These are phyloP conservation scores for Drosophila pseudotalamancana DNA, from an alignment of 2,888 invertebrate species.

Conservation along the genomic window DNA sequence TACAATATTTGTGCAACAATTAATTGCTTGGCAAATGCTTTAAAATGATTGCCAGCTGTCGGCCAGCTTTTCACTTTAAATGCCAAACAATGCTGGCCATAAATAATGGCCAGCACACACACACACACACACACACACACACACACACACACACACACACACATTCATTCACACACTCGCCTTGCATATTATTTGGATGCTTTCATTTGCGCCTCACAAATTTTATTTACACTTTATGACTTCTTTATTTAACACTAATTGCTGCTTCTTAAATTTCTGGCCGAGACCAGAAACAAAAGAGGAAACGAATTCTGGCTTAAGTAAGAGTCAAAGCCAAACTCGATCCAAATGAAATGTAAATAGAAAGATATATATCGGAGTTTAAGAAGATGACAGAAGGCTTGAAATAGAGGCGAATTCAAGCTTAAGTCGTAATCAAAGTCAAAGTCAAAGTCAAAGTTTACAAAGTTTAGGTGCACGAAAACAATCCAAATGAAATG, in stretches of 20 bases:
- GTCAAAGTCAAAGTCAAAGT: not conserved
- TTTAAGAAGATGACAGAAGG: constrained; percentile 19
- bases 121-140: not conserved
- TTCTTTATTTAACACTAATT: constrained; percentile 76
- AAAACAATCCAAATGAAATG: not conserved
- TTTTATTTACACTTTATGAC: constrained; percentile 76
- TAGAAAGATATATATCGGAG: constrained; percentile 9
- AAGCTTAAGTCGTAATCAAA: not conserved
- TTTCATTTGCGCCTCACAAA: constrained; percentile 60
- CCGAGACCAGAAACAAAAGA: not conserved
- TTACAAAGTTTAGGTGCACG: not conserved
- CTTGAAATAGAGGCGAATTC: too few species aligned
- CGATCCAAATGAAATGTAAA: constrained; percentile 25
- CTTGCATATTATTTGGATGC: constrained; percentile 48
- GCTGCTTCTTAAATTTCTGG: constrained; percentile 49
- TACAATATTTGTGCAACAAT: constrained; percentile 57
- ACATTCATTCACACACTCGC: not conserved
- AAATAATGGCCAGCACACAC: constrained; percentile 55
- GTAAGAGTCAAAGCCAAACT: not conserved
- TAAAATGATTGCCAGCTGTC: constrained; percentile 57
- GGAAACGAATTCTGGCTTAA: not conserved
- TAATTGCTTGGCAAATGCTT: constrained; percentile 60
- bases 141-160: not conserved
- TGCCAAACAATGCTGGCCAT: constrained; percentile 60
- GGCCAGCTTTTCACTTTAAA: constrained; percentile 49